A percentile compares a stretch with the other conserved stretches of the same genome.
These are phyloP conservation scores for Acanthurus tractus DNA, from an alignment of 2,797 vertebrate species.

Conservation along the genomic window DNA sequence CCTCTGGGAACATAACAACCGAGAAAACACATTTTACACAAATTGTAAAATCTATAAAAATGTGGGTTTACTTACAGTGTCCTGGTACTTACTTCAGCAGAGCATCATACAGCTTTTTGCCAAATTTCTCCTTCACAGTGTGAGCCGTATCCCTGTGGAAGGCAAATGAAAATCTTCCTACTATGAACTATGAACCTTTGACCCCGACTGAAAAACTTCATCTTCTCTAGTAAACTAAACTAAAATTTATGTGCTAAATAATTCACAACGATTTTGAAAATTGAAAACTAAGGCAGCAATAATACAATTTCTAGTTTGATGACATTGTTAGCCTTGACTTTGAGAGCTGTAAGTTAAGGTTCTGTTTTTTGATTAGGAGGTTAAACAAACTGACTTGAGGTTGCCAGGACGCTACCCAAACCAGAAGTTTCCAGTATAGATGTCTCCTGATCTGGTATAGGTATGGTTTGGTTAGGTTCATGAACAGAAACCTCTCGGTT, in stretches of 20 bases:
- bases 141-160: constrained; percentile 93
- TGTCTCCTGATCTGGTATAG: background rate
- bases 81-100: constrained; percentile 88
- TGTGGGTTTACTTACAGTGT: background rate
- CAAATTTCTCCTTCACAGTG: constrained; percentile 96
- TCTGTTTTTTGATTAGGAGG: background rate
- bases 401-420: background rate
- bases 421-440: background rate
- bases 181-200: background rate
- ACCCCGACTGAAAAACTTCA: background rate
- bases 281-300: background rate
- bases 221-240: background rate
- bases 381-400: background rate
- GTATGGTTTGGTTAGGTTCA: background rate
- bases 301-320: background rate
- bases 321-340: background rate
- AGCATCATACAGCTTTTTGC: constrained; percentile 93
- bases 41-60: background rate
- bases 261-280: background rate
- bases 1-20: constrained; percentile 83
- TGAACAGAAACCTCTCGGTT: background rate
- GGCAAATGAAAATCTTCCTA: background rate
- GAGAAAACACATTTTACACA: background rate
- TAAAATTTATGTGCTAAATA: background rate
- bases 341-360: background rate